phyloP scores from a whole-genome alignment of 2,797 vertebrate species.

The Neostethus bicornis region DNA sequence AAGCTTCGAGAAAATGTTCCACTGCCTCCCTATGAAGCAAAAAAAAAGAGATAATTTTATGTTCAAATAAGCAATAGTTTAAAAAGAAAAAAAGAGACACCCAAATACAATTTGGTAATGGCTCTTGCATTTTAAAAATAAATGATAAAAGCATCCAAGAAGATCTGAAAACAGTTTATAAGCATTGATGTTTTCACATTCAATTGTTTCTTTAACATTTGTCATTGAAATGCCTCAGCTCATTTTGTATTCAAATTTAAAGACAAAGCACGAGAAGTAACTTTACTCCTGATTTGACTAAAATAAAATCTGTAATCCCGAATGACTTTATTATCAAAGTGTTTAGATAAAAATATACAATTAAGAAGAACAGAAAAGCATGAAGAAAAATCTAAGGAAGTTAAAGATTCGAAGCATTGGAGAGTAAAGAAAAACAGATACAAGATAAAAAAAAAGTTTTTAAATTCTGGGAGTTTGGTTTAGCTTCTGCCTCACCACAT shows the following conservation, averaged over 20 bases:
- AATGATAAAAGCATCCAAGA: background rate
- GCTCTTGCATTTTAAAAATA: too few relatives aligned
- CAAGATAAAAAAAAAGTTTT: too few relatives aligned
- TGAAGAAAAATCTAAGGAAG: background rate
- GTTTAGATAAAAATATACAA: too few relatives aligned
- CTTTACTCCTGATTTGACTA: background rate
- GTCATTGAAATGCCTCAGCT: background rate
- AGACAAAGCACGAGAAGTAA: background rate
- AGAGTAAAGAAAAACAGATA: too few relatives aligned
- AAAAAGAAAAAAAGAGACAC: background rate
- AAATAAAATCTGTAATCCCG: background rate
- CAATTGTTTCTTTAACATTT: background rate
- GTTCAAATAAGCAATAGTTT: background rate
- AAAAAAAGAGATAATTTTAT: slow-evolving; percentile 2
- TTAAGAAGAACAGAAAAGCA: background rate
- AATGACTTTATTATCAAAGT: background rate
- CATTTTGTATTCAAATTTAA: background rate
- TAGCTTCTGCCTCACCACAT: too few relatives aligned
- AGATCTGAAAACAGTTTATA: background rate
- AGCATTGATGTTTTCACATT: background rate
- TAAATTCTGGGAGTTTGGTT: too few relatives aligned
- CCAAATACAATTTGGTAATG: background rate
- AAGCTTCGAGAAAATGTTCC: slow-evolving; percentile 96
- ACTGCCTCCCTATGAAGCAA: slow-evolving; percentile 87
- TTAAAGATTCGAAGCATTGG: too few relatives aligned